Evolutionary conservation across 2,113 vertebrate species (phyloP).

Genomic region (Seriola aureovittata): DNA sequence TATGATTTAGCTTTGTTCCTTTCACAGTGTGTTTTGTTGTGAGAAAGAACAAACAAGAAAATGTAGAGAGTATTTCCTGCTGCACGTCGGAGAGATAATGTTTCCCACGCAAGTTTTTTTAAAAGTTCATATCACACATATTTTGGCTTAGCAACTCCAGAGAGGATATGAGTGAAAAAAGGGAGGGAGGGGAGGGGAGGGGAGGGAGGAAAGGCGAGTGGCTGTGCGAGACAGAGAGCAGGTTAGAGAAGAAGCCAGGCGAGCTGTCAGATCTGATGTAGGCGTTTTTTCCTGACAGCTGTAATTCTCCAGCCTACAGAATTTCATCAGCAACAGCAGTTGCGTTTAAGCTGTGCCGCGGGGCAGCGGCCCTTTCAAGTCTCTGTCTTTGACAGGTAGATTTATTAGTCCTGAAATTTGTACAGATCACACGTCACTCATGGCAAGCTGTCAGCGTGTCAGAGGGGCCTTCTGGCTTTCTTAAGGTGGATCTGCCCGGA

Average conservation of each 20-base stretch:
- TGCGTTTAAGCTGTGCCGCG: constrained; percentile 96
- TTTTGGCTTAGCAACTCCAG: constrained; percentile 45
- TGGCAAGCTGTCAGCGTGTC: constrained; percentile 95
- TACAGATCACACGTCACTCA: constrained; percentile 98
- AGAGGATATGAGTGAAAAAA: constrained; percentile 19
- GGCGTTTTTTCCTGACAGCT: constrained; percentile 99
- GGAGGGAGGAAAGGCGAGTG: constrained; percentile 27
- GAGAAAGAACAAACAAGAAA: constrained; percentile 57
- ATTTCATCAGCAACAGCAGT: constrained; percentile 96
- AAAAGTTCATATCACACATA: constrained; percentile 56
- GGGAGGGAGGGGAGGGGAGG: constrained; percentile 10
- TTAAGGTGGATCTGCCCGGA: constrained; percentile 60
- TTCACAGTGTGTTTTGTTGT: constrained; percentile 36
- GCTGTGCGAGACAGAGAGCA: constrained; percentile 60
- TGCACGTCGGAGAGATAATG: constrained; percentile 23
- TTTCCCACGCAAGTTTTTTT: constrained; percentile 61
- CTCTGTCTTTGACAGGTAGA: constrained; percentile 94
- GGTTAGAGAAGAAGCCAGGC: constrained; percentile 59
- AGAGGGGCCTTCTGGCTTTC: constrained; percentile 72
- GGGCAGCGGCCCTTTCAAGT: constrained; percentile 97
- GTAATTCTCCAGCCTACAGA: constrained; percentile 99
- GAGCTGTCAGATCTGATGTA: constrained; percentile 92
- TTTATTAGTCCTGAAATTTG: constrained; percentile 99
- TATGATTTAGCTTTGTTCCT: constrained; percentile 66
- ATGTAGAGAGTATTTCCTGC: constrained; percentile 50